Evolutionary conservation across 2,113 vertebrate species (phyloP), one percentile per base, ranked within the genome.

Genomic region (Corythornis cristatus): DNA sequence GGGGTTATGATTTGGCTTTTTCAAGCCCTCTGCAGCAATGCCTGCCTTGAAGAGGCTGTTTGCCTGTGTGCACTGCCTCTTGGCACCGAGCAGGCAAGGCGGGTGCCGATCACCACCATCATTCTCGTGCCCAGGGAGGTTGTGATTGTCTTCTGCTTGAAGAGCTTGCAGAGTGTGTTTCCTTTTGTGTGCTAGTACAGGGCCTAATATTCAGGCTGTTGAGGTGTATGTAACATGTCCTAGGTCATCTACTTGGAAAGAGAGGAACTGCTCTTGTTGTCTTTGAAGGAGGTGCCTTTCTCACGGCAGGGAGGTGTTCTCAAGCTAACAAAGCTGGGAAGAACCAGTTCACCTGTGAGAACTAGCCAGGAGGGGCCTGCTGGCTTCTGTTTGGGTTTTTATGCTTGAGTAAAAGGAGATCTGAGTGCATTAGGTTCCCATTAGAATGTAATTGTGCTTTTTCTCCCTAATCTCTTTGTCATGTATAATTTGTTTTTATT

Each of bases 181-280:
- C 23, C 33, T 3, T 31, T 66, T 18, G 25, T 57, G n/a, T 72
- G 87, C 50, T 26, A 16, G 58, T 87, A 53, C 42, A 25, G 51
- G 9, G 35, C 76, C 51, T 54, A 74, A 74, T 11, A 18, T 15
- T 65, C 29, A 21, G 43, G 64, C n/a, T 83, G 50, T 46, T 90
- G 61, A 87, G 50, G 77, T 35, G 11, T 40, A 75, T 53, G 35
- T 56, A 73, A 65, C 88, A 77, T 95, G 77, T 95, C 93, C 85
- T n/a, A 71, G 83, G 93, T 95, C 86, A 74, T 57, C 91, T 94
- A 18, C 93, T 88, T 95, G 95, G 90, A 95, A 96, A 94, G 91
- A 96, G 86, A 92, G 72, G 64, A 95, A 83, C 42, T 3, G 3
- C 61, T 62, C 46, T 93, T 71, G 50, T 82, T 91, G 84, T 82